Base-by-base conservation (phyloP, 2,797 vertebrate genomes). In the Pseudopleuronectes americanus region DNA sequence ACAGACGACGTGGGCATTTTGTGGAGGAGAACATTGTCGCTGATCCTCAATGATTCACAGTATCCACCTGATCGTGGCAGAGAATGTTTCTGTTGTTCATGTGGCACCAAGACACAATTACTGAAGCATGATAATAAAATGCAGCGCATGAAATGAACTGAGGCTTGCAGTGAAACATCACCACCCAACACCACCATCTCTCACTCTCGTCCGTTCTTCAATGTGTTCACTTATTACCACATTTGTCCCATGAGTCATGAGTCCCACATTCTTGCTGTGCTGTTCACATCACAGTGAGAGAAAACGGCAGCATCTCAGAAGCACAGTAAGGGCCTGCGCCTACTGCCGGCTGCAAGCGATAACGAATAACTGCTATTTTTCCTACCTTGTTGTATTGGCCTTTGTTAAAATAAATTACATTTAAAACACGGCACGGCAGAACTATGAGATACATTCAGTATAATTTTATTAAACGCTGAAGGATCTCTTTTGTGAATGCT, bases 91-190 rank as follows among this genome's bases (percentile, higher is more conserved):
- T 52, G 64, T 45, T 13, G 13, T 64, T 80, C 85, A 79, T 69
- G 71, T 77, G 56, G 64, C 76, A 64, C 80, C 62, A 52, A 71
- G 81, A 71, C 64, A 70, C 79, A 86, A 86, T 83, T 87, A 85
- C 76, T 84, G 83, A 91, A 83, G 92, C 89, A 79, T 92, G 82
- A 87, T 85, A 68, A 71, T 77, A 89, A 91, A 91, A 91, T 84
- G 81, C 90, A 83, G 81, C 89, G 89, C 88, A 92, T 93, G 90
- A 93, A 93, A 93, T 93, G 91, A 92, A 87, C 88, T 89, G 81
- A 80, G 80, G 84, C 86, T 90, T 63, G 73, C 57, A 84, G 79
- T 83, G 83, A 86, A 89, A 87, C 80, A 78, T 77, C 55, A 55
- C 64, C 84, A 72, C 64, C 16, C 41, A 43, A 16, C 64, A 57